Conservation (phyloP, 1,140 invertebrate species). For the Ctenoplectra terminalis region DNA sequence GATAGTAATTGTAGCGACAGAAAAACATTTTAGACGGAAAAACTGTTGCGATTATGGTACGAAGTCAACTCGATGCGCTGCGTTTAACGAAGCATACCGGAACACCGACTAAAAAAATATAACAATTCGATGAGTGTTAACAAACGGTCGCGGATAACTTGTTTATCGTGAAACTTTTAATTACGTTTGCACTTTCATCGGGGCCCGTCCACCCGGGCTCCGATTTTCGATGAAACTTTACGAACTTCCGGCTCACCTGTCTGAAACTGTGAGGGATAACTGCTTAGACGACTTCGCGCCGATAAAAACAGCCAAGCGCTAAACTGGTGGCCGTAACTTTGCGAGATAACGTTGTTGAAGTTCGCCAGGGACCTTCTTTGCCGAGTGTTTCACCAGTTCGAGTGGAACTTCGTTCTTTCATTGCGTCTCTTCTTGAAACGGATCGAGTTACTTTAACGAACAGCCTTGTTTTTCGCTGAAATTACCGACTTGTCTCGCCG, state of each 20-base stretch:
- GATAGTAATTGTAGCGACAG: too few species aligned
- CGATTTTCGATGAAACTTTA: conserved; percentile 45
- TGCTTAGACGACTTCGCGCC: conserved; percentile 7
- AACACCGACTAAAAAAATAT: not conserved
- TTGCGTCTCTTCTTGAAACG: not conserved
- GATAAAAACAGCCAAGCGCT: conserved; percentile 22
- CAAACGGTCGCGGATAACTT: conserved; percentile 2
- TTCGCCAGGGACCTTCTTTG: not conserved
- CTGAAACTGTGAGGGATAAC: conserved; percentile 17
- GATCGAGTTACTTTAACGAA: not conserved
- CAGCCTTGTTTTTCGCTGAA: not conserved
- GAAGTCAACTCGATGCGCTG: too few species aligned
- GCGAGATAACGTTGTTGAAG: conserved; percentile 17
- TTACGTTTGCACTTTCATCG: conserved; percentile 17
- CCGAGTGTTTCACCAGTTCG: not conserved
- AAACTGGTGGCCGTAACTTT: not conserved
- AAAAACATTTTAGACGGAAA: too few species aligned
- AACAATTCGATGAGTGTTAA: conserved; percentile 3
- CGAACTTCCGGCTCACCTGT: conserved; percentile 1
- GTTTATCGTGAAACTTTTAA: conserved; percentile 52
- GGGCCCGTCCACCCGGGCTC: not conserved
- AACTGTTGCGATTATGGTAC: too few species aligned
- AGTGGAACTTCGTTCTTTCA: not conserved
- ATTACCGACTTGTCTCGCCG: not conserved
- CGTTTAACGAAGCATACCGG: not conserved